Base-by-base conservation (phyloP, 2,113 vertebrate species). In the Trogon melanurus region DNA sequence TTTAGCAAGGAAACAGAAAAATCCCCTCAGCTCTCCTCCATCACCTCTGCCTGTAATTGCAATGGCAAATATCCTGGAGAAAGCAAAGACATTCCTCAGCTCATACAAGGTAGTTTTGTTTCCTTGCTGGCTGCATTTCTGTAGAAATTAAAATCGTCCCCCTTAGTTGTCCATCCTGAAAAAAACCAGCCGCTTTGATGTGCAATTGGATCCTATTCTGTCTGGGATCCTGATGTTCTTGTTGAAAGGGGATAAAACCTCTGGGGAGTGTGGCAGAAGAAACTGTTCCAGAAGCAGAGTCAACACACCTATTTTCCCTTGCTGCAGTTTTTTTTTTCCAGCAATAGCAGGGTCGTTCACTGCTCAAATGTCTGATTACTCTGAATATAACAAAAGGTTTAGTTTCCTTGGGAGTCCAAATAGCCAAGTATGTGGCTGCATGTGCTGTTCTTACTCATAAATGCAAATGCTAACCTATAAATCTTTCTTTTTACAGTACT, bases 111-210 rank as follows among this genome's bases (percentile, higher is more conserved):
- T 81, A 93, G 45, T 92, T 90, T 84, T 93, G 73, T 92, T 93
- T 93, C 73, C 82, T 69, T 81, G 69, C 32, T 93, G 92, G 78
- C 87, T 86, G 81, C 44, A 26, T 95, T 95, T 96, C 54, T 88
- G 74, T 84, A 85, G 89, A 95, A 97, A 97, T 92, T 95, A 95
- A 96, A 96, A 96, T 87, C 74, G 80, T 94, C 38, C 58, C 75
- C 38, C 92, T 84, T 95, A 83, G 75, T 94, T 92, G 91, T 70
- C 69, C 72, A 89, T 74, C 30, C 58, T 65, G 57, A 13, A 34
- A 47, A 92, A 50, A 91, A 53, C 34, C 26, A 18, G 6, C 34
- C 86, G 36, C 89, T 97, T 96, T 96, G 97, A 92, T 97, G 90
- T 93, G 94, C 84, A 94, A 92, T 89, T 89, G 81, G 80, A 97